These are phyloP conservation scores for Leptoteleia sp. DNA, from an alignment of 1,140 invertebrate species.

Conservation along the genomic window DNA sequence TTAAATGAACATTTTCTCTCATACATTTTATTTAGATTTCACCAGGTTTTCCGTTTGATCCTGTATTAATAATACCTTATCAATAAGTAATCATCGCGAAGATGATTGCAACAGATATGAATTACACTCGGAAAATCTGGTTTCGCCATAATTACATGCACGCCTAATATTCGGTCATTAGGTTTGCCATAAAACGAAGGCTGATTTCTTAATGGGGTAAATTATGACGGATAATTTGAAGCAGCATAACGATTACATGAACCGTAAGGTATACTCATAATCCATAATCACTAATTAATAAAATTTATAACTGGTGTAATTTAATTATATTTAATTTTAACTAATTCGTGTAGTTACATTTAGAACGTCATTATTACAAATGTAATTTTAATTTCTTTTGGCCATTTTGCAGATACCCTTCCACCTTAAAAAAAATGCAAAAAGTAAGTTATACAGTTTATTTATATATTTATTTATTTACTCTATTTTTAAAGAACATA, in stretches of 20 bases:
- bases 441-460: too few species aligned
- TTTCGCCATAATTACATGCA: conserved; percentile 28
- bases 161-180: conserved; percentile 20
- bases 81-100: too few species aligned
- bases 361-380: neutral
- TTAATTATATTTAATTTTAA: conserved; percentile 27
- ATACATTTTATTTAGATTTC: too few species aligned
- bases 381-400: neutral
- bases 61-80: too few species aligned
- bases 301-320: conserved; percentile 26
- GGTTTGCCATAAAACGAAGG: conserved; percentile 19
- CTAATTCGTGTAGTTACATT: neutral
- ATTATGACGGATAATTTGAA: conserved; percentile 33
- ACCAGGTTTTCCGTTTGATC: too few species aligned
- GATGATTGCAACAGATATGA: too few species aligned
- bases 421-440: too few species aligned
- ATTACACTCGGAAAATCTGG: conserved; percentile 6
- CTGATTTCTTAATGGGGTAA: conserved; percentile 3
- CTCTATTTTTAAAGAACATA: too few species aligned
- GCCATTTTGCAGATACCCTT: neutral
- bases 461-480: too few species aligned
- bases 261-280: conserved; percentile 19
- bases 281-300: conserved; percentile 14
- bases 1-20: too few species aligned
- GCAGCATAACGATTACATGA: neutral